Evolutionary conservation across 2,113 vertebrate genomes (phyloP), one percentile per base, ranked within the genome.

Genomic region (Phalacrocorax pelagicus): DNA sequence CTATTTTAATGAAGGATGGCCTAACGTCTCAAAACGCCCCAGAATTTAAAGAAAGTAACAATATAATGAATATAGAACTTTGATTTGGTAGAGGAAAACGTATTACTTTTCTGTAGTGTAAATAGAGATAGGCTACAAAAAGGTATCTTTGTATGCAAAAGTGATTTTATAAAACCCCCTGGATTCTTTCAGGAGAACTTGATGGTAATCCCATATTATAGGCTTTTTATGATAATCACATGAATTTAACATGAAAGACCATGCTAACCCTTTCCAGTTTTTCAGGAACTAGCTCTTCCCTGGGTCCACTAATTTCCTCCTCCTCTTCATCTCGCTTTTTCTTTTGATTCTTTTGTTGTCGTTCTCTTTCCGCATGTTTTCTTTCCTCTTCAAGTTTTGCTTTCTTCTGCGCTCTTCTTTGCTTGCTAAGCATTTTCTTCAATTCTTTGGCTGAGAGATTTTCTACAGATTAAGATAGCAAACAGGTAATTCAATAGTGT

Each of bases 351-450:
- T 98, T 98, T 58, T 98, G 98, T 54, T 98, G 98, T 46, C 97
- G 95, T 71, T 98, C 98, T 91, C 97, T 97, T 93, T 98, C 98
- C 6, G 97, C 97, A 36, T 98, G 98, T 23, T 98, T 98, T 90
- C 97, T 97, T 92, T 98, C 98, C 91, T 98, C 98, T 93, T 98
- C 98, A 70, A 98, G 94, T 86, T 98, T 98, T 38, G 98, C 98
- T 89, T 98, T 98, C 81, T 98, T 98, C 92, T 98, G 98, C 42
- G 98, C 98, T 97, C 98, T 97, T 94, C 98, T 98, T 83, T 98
- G 98, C 75, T 98, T 98, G 82, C 98, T 98, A 78, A 98, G 98
- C 96, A 98, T 97, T 96, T 98, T 98, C 96, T 98, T 98, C 92
- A 98, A 58, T 94, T 98, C 98, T 98, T 98, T 98, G 91, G 98